A percentile compares a stretch with the other conserved stretches of the same genome.
Evolutionary conservation across 2,797 vertebrate genomes (phyloP).

Genomic region (Sebastes melanostomus): DNA sequence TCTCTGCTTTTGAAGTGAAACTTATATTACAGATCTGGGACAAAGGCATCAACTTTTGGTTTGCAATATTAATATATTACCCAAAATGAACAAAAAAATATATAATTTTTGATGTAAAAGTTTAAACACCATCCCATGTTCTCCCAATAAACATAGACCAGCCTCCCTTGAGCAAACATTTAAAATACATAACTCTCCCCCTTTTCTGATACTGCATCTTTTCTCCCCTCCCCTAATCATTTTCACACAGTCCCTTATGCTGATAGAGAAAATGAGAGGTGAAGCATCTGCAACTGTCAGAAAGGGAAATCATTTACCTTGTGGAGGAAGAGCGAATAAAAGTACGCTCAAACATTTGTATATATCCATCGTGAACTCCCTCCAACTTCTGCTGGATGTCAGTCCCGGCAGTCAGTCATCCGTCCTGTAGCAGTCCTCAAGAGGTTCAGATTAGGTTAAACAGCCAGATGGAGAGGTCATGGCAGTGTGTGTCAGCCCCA

Average conservation of each 20-base stretch:
- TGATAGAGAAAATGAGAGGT: not conserved
- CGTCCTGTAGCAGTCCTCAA: not conserved
- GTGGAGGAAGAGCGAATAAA: slow-evolving; percentile 53
- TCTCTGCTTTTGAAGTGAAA: not conserved
- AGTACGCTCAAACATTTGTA: slow-evolving; percentile 66
- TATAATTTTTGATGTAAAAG: not conserved
- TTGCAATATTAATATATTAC: not conserved
- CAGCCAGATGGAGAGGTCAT: slow-evolving; percentile 37
- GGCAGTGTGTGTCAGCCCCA: slow-evolving; percentile 17
- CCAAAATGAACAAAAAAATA: not conserved
- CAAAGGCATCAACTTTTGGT: not conserved
- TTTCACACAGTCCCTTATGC: not conserved
- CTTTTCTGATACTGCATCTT: not conserved
- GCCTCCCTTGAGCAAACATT: not conserved
- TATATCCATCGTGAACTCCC: slow-evolving; percentile 65
- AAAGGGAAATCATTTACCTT: slow-evolving; percentile 62
- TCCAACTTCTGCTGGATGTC: slow-evolving; percentile 48
- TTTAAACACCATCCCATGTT: not conserved
- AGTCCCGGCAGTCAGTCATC: slow-evolving; percentile 19
- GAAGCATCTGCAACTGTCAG: not conserved
- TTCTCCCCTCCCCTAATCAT: not conserved
- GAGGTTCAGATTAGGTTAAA: slow-evolving; percentile 31
- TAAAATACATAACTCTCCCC: not conserved
- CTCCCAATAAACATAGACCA: not conserved
- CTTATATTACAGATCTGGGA: not conserved